Evolutionary conservation across 1,140 invertebrate genomes (phyloP), one percentile per base, ranked within the genome.

Genomic region (Brachystomella parvula): DNA sequence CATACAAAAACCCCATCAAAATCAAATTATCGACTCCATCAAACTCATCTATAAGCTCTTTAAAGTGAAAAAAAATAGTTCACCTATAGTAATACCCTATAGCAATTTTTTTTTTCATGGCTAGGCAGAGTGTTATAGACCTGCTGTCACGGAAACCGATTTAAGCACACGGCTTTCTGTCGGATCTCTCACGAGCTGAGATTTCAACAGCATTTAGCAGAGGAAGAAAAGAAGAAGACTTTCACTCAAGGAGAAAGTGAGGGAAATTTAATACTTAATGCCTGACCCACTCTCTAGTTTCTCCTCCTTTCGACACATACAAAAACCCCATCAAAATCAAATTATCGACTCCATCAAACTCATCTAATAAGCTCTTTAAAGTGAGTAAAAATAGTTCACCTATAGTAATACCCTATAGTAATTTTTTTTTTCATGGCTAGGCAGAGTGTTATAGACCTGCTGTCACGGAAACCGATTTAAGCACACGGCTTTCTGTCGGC

Each of bases 131-230:
- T n/a, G n/a, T n/a, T n/a, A n/a, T n/a, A n/a, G n/a, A n/a, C n/a
- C n/a, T n/a, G n/a, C n/a, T n/a, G n/a, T n/a, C n/a, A n/a, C n/a
- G n/a, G n/a, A n/a, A n/a, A n/a, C n/a, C n/a, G n/a, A n/a, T n/a
- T n/a, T n/a, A n/a, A n/a, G n/a, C n/a, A n/a, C n/a, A n/a, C n/a
- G n/a, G n/a, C n/a, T n/a, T n/a, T n/a, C n/a, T n/a, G n/a, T n/a
- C n/a, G n/a, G n/a, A n/a, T 15, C 6, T 26, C 24, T 53, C 49
- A 17, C 12, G 12, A 6, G 24, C 49, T 39, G 24, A 53, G 49
- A 53, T 53, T 53, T 53, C 49, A 53, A 17, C 24, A 53, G 49
- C 49, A 53, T 53, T 53, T 53, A 53, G 21, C 49, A 56, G 21
- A 56, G 49, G 49, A 56, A 9, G 19, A 28, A 56, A 56, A 6